Evolutionary conservation across 1,140 invertebrate genomes (phyloP), one percentile per base, ranked within the genome.

Genomic region (Branchinecta lynchi): DNA sequence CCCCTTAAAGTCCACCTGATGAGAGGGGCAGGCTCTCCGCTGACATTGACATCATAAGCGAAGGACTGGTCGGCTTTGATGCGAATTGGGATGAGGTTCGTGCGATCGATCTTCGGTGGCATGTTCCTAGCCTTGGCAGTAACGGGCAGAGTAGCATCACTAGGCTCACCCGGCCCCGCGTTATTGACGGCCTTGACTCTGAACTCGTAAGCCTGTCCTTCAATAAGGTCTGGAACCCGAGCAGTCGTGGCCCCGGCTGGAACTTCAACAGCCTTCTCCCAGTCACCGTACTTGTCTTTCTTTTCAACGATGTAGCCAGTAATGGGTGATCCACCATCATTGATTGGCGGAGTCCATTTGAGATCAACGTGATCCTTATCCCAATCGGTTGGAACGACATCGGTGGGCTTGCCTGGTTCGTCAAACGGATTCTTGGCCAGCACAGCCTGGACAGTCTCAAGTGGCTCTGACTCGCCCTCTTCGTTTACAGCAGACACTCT

Each of bases 351-450:
- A 7, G 83, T 85, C 92, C 92, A 95, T 74, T 87, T 86, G 8
- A 95, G 84, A 77, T 93, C 90, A 67, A 96, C 91, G 75, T 93
- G 89, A 76, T 96, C 90, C 74, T 93, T 93, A 80, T 96, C 93
- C 90, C 93, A 98, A 77, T 99, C 95, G 0, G 90, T 89, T 43
- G 95, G 88, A 76, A 89, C 86, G 8, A 96, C 85, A 74, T 93
- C 87, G 70, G 89, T 89, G 12, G 93, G 95, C 74, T 92, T 90
- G 70, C 90, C 91, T 71, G 96, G 96, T 78, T 95, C 89, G 76
- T 96, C 91, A 66, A 89, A 98, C 70, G 94, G 93, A 88, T 97
- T 96, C 82, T 98, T 98, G 20, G 95, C 94, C 75, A 90, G 81
- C 67, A 98, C 93, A 12, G 89, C 81, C 76, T 88, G 84, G 45